A percentile compares a stretch with the other conserved stretches of the same genome.
These are phyloP conservation scores for Cenopis cana DNA, from an alignment of 2,888 invertebrate genomes.

Conservation along the genomic window DNA sequence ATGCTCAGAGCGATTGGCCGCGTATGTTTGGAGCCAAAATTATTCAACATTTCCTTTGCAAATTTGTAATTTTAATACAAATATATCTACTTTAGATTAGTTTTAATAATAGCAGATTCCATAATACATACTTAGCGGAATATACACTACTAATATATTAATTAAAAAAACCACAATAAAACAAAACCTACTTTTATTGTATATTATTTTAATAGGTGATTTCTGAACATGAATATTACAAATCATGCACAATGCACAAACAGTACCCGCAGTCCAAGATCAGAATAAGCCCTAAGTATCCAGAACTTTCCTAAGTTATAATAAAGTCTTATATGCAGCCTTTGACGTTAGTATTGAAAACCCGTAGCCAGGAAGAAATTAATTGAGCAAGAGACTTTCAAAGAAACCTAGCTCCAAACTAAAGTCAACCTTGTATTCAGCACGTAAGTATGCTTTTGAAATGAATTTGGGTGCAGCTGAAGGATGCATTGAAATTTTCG, in stretches of 20 bases:
- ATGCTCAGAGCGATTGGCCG: no score
- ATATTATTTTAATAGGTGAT: no score
- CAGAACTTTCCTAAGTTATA: constrained; percentile 54
- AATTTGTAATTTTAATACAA: no score
- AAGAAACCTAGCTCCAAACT: constrained; percentile 45
- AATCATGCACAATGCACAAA: background rate
- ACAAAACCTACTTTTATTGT: no score
- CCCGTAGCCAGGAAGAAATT: constrained; percentile 59
- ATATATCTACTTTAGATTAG: no score
- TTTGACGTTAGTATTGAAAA: constrained; percentile 61
- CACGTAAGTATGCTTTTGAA: background rate
- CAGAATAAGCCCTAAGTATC: constrained; percentile 41
- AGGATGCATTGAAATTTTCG: constrained; percentile 37
- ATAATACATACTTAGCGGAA: no score
- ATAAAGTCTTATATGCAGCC: constrained; percentile 57
- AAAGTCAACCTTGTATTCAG: constrained; percentile 1
- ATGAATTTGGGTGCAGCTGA: background rate
- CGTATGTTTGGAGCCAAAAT: no score
- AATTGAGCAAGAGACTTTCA: constrained; percentile 63
- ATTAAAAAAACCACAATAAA: no score
- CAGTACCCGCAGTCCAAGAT: background rate
- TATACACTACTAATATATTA: no score
- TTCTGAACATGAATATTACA: background rate
- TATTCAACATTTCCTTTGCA: no score
- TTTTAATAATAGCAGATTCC: no score